Percentiles rank a stretch among this genome's conserved stretches.
Conservation (phyloP, 2,113 vertebrate genomes). For the Neogobius melanostomus region DNA sequence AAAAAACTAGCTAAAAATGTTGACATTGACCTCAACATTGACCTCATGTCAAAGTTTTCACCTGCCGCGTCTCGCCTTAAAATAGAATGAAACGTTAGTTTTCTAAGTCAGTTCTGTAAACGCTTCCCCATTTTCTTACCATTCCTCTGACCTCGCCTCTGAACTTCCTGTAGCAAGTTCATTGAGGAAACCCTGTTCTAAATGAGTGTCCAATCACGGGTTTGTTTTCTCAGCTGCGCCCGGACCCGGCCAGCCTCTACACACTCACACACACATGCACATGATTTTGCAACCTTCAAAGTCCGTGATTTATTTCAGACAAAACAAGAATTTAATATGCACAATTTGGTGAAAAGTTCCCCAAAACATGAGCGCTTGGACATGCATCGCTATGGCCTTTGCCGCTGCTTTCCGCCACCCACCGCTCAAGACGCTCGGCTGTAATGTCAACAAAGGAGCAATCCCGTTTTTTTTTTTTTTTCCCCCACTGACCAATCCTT, state of each 20-base stretch:
- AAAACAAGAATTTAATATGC: conserved; percentile 61
- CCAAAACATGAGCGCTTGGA: conserved; percentile 44
- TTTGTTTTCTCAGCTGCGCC: conserved; percentile 80
- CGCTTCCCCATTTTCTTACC: conserved; percentile 27
- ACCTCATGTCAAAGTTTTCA: no score
- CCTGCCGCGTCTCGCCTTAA: no score
- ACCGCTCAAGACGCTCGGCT: conserved; percentile 50
- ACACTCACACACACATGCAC: conserved; percentile 63
- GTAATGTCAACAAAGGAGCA: conserved; percentile 77
- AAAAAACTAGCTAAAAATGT: no score
- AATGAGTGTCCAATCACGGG: conserved; percentile 73
- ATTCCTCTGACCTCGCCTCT: conserved; percentile 57
- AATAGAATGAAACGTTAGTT: no score
- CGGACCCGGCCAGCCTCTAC: conserved; percentile 66
- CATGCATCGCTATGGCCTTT: conserved; percentile 34
- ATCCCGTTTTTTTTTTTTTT: conserved; percentile 76
- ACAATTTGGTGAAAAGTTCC: conserved; percentile 61
- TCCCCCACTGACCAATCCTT: conserved; percentile 85
- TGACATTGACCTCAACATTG: neutral
- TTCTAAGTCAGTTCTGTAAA: conserved; percentile 34
- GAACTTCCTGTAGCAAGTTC: conserved; percentile 64
- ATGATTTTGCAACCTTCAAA: conserved; percentile 64
- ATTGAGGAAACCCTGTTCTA: conserved; percentile 73
- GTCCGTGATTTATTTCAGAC: conserved; percentile 69
- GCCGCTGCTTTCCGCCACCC: conserved; percentile 53